Evolutionary conservation across 2,113 vertebrate genomes (phyloP).

Genomic region (Pachyramphus minor): DNA sequence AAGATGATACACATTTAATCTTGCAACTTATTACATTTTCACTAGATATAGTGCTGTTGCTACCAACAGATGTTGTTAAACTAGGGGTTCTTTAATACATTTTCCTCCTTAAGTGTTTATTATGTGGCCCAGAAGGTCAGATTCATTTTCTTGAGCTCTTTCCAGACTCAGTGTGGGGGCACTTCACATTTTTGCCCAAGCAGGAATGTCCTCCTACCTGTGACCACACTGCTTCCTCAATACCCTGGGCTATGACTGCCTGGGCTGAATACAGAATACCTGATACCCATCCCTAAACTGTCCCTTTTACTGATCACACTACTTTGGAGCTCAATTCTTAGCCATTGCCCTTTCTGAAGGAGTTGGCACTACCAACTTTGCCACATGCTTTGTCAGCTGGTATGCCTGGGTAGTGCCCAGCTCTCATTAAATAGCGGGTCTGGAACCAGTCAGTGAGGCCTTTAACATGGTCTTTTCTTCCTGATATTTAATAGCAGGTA

Average conservation of each 20-base stretch:
- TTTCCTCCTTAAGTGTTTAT: neutral
- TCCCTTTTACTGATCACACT: neutral
- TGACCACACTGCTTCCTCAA: neutral
- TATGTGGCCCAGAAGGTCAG: neutral
- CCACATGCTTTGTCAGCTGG: neutral
- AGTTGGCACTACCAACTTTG: neutral
- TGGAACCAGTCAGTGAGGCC: neutral
- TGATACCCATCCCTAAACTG: neutral
- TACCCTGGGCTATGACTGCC: neutral
- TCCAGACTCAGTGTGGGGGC: neutral
- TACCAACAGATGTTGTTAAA: constrained; percentile 2
- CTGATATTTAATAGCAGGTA: neutral
- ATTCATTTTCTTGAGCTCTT: neutral
- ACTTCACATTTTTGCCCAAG: neutral
- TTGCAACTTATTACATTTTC: constrained; percentile 15
- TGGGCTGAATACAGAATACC: neutral
- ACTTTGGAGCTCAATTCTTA: neutral
- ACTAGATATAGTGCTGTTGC: neutral
- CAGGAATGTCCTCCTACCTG: neutral
- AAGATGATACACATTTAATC: constrained; percentile 7
- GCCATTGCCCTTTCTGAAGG: neutral
- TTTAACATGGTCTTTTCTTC: neutral
- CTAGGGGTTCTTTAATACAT: neutral
- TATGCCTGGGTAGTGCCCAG: neutral
- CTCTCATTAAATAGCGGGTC: neutral